phyloP scores from a whole-genome alignment of 2,888 invertebrate genomes.

The Kuschelorhynchus macadamiae region DNA sequence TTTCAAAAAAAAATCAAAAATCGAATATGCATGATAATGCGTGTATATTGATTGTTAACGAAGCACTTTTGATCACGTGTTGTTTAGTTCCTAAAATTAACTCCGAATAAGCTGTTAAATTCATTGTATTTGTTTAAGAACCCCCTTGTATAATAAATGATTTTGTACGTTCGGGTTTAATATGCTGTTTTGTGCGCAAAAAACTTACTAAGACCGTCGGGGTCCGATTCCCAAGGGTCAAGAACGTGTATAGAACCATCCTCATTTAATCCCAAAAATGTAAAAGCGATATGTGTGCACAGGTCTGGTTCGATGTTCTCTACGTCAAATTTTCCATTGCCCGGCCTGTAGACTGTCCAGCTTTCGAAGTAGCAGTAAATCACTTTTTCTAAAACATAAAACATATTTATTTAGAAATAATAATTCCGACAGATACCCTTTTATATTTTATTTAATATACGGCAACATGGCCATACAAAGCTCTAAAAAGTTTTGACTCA shows the following conservation, averaged over 20 bases:
- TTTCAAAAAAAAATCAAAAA: no score
- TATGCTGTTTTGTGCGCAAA: no score
- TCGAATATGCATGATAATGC: no score
- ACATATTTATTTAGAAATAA: slow-evolving; percentile 4
- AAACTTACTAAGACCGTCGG: slow-evolving; percentile 53
- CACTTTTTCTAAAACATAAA: slow-evolving; percentile 33
- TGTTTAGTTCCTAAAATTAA: no score
- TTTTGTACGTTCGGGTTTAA: no score
- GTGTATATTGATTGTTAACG: no score
- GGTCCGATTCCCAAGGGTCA: slow-evolving; percentile 59
- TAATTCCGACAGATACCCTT: neutral
- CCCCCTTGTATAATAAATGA: no score
- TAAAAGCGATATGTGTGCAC: slow-evolving; percentile 60
- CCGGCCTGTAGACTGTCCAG: slow-evolving; percentile 59
- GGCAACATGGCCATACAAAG: no score
- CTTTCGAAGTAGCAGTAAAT: slow-evolving; percentile 60
- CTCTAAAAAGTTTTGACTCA: no score
- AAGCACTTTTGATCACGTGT: no score
- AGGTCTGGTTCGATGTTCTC: slow-evolving; percentile 56
- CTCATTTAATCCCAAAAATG: slow-evolving; percentile 56
- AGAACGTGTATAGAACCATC: slow-evolving; percentile 52
- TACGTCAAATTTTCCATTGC: slow-evolving; percentile 58
- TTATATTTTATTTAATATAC: neutral
- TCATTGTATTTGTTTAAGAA: no score
- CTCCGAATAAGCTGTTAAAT: no score